These are phyloP conservation scores for Myiotriccus ornatus DNA, from an alignment of 2,797 vertebrate genomes.

Conservation along the genomic window DNA sequence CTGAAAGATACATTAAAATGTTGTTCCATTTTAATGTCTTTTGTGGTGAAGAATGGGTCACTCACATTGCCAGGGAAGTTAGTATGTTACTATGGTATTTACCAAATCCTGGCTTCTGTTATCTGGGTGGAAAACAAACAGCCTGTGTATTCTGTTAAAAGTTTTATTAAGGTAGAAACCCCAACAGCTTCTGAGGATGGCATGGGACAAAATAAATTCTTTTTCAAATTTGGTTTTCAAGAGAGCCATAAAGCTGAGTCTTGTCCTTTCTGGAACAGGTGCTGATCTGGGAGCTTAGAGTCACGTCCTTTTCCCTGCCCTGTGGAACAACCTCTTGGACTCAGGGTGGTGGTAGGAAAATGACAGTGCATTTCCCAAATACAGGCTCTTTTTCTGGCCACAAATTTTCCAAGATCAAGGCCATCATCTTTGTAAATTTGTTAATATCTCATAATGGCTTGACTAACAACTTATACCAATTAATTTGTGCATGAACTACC, in stretches of 20 bases:
- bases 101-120: background rate
- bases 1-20: background rate
- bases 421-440: background rate
- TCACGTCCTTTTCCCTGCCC: background rate
- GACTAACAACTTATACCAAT: background rate
- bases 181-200: background rate
- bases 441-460: background rate
- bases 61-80: background rate
- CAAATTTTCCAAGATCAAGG: background rate
- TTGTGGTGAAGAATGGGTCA: background rate
- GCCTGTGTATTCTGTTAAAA: background rate
- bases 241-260: background rate
- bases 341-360: background rate
- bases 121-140: background rate
- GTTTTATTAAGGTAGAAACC: background rate
- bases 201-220: background rate
- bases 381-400: background rate
- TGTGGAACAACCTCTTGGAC: background rate
- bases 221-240: background rate
- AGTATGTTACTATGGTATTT: background rate
- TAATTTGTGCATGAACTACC: background rate
- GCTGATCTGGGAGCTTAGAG: background rate
- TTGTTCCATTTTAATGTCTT: background rate
- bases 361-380: background rate
- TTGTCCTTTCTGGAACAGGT: background rate